phyloP scores from a whole-genome alignment of 2,113 vertebrate species.

The Triplophysa rosa region DNA sequence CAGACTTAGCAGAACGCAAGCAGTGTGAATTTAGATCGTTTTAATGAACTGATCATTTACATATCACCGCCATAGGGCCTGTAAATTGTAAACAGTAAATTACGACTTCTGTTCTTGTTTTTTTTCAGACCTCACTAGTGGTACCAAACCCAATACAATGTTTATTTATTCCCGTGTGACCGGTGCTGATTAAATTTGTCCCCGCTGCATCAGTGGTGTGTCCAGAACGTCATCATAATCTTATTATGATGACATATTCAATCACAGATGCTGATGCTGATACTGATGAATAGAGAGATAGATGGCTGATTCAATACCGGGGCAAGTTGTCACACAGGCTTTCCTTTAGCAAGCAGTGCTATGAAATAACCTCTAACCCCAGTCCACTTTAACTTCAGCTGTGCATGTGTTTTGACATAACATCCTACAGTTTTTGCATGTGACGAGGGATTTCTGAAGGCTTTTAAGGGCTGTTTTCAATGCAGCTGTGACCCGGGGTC shows the following conservation, averaged over 20 bases:
- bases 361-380: background rate
- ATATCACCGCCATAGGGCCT: background rate
- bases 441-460: constrained; percentile 20
- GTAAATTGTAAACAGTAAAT: background rate
- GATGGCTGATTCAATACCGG: background rate
- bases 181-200: background rate
- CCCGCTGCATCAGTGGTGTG: background rate
- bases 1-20: background rate
- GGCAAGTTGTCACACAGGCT: too few species aligned
- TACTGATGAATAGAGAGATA: background rate
- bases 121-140: background rate
- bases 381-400: constrained; percentile 1
- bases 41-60: background rate
- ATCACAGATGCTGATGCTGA: too few species aligned
- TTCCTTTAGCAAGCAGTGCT: background rate
- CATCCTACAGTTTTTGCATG: constrained; percentile 6
- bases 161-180: background rate
- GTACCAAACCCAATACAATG: background rate
- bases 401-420: constrained; percentile 22
- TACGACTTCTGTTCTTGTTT: background rate
- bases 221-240: background rate
- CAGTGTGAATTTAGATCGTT: background rate
- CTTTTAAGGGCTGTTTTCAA: constrained; percentile 36
- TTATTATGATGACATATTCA: background rate
- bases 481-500: background rate